Base-by-base conservation (phyloP, 2,113 vertebrate species). In the Lichenostomus cassidix region DNA sequence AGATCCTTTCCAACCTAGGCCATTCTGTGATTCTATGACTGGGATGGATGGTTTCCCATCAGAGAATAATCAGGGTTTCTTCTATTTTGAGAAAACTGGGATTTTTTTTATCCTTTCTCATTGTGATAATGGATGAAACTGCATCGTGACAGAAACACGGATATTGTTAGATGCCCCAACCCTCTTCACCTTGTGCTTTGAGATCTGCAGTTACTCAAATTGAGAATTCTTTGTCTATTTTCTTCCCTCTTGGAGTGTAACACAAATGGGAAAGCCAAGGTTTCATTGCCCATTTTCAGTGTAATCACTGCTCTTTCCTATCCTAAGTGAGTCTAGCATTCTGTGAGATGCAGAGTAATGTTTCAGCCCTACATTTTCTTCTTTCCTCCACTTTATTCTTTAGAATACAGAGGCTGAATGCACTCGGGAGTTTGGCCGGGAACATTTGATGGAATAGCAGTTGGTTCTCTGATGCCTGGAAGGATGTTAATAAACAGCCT, bases 61-160 rank as follows among this genome's bases (percentile, higher is more conserved):
- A 79, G 15, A 47, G 9, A 76, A 56, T 6, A 64, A 20, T 47
- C 35, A 71, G 33, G 18, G 31, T 60, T 71, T 28, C 15, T 81
- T 87, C 31, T 46, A 0, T 58, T n/a, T 33, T 28, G 47, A 24
- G 28, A 87, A 84, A 79, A 71, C 3, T 35, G 24, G 14, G 19
- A 80, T 60, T 53, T 37, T 55, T 44, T 44, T 44, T 10, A 58
- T 8, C 17, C 27, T 53, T 83, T 24, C 18, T 37, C 7, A 1
- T 33, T 70, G 64, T 39, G 28, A 23, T 37, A 82, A 49, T 9
- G 35, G 21, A 49, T 24, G 50, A 59, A 86, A 60, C 44, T 23
- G 39, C 49, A 64, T 42, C 0, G 1, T 15, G 25, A 17, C 35
- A 50, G 35, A 13, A n/a, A 20, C 2, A 2, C 7, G 15, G 7